Evolutionary conservation across 2,113 vertebrate species (phyloP).

Genomic region (Phodopus roborovskii): DNA sequence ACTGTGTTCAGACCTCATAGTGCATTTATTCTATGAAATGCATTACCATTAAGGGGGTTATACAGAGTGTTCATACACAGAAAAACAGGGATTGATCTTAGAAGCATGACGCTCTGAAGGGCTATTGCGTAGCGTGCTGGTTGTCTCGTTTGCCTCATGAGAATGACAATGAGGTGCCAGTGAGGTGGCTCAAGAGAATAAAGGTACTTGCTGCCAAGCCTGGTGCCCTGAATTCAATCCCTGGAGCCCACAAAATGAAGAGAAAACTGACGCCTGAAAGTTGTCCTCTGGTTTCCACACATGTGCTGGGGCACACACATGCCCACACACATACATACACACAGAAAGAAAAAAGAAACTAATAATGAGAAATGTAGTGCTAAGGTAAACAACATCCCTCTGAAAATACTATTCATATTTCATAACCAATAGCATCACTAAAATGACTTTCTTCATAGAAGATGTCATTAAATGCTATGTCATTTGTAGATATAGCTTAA

Average conservation of each 20-base stretch:
- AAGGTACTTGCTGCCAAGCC: not conserved
- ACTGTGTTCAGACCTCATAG: not conserved
- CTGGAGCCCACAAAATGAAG: not conserved
- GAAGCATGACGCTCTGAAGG: not conserved
- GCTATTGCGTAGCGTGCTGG: not conserved
- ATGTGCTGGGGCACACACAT: not conserved
- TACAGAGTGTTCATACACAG: not conserved
- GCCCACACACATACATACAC: not conserved
- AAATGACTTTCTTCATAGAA: slow-evolving; percentile 23
- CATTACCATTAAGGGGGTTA: not conserved
- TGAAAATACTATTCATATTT: not conserved
- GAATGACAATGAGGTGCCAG: not conserved
- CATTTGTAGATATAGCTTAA: not conserved
- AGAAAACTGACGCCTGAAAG: not conserved
- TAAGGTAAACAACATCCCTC: not conserved
- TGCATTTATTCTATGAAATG: not conserved
- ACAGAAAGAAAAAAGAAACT: not conserved
- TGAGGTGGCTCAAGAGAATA: not conserved
- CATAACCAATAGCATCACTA: not conserved
- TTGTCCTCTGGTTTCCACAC: not conserved
- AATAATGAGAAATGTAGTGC: not conserved
- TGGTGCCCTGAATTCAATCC: not conserved
- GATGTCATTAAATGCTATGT: not conserved
- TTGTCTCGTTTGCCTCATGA: not conserved
- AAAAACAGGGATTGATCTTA: not conserved